Evolutionary conservation across 2,888 invertebrate genomes (phyloP), one percentile per base, ranked within the genome.

Genomic region (Drosophila eohydei): DNA sequence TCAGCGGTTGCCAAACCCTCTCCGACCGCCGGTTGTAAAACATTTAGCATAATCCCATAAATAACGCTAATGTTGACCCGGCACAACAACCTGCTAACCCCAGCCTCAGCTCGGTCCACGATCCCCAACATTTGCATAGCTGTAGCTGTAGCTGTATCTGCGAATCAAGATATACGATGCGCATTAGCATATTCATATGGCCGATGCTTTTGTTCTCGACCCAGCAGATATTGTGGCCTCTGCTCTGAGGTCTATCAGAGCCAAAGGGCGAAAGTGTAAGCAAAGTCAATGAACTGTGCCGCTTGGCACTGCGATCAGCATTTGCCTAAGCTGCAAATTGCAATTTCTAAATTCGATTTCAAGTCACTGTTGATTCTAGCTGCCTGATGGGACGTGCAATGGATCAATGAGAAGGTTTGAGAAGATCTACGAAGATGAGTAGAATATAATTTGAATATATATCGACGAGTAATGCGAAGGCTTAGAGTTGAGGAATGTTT

Each of bases 31-130:
- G 16, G 71, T 60, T 88, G 85, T 85, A 83, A 83, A 4, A 44
- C 56, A 71, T 70, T 86, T 88, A 64, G 74, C 88, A 88, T 86
- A 88, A 74, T 68, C 65, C 78, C 83, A 86, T 86, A 85, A 86
- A 86, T 88, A 78, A 86, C n/a, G 43, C n/a, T 16, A 52, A 26
- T 28, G 68, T 68, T 80, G 83, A 80, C 78, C 76, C 69, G 46
- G 34, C 63, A 43, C 44, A 54, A 63, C 67, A 71, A 60, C 52
- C 74, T 57, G 70, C 56, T 85, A 83, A 83, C 83, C 83, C 66
- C 62, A 61, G 12, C 41, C 3, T 14, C 32, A 51, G n/a, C 43
- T 21, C 50, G 28, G 0, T 11, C n/a, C 40, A 16, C 16, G n/a
- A 14, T 41, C 61, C 9, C 12, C 11, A 34, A 26, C 52, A 80